phyloP scores from a whole-genome alignment of 2,797 vertebrate species.

The Mareca strepera region DNA sequence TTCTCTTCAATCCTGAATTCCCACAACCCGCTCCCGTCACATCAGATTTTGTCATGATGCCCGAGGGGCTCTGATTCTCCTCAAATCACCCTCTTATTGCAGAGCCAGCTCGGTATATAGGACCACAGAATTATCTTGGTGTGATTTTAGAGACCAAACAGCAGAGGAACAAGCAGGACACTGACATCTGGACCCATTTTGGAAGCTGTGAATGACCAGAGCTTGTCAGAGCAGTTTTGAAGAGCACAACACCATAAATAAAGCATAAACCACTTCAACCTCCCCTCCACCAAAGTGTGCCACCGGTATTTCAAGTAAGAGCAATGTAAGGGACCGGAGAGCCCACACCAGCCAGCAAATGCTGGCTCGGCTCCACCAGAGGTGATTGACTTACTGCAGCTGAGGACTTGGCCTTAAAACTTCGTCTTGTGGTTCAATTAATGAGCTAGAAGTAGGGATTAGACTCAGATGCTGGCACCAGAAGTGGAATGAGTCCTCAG shows the following conservation, averaged over 20 bases:
- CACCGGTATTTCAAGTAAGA: too few species aligned
- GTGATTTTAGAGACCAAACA: neutral
- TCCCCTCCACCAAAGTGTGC: neutral
- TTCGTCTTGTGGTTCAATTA: neutral
- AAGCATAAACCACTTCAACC: too few species aligned
- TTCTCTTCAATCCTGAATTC: neutral
- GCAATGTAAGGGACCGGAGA: neutral
- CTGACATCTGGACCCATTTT: too few species aligned
- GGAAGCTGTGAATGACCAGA: neutral
- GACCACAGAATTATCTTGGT: neutral
- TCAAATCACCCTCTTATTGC: neutral
- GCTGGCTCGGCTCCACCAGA: neutral
- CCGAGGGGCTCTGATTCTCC: too few species aligned
- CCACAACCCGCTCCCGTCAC: neutral
- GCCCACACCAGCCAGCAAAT: neutral
- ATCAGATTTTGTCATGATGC: neutral
- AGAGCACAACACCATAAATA: too few species aligned
- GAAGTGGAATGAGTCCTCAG: neutral
- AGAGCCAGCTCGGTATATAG: too few species aligned
- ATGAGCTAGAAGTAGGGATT: neutral
- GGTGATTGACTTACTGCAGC: neutral
- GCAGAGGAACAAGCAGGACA: neutral
- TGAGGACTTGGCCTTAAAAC: neutral
- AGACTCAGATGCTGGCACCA: neutral
- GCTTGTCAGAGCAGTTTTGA: neutral